Conservation (phyloP, 2,113 vertebrate species). For the Oreochromis aureus region DNA sequence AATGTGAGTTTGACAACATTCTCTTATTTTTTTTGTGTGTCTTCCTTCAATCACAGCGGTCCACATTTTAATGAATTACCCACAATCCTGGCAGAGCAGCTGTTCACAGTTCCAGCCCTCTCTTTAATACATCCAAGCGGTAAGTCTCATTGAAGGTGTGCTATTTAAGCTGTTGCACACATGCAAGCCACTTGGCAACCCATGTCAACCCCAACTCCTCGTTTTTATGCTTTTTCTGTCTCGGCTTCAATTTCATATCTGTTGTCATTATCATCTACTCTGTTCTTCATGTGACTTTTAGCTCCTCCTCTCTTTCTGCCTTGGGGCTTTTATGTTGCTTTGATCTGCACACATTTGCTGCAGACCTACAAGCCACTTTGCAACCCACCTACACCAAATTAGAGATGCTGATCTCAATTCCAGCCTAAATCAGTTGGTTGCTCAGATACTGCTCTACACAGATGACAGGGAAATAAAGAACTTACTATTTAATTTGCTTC, state of each 20-base stretch:
- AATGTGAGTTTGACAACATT: neutral
- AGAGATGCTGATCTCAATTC: neutral
- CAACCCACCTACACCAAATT: neutral
- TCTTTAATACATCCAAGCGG: neutral
- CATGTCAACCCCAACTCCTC: neutral
- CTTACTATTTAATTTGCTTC: neutral
- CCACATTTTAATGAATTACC: neutral
- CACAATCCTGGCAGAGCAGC: neutral
- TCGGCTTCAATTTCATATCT: neutral
- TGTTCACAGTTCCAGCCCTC: neutral
- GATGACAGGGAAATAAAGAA: neutral
- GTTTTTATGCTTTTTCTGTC: neutral
- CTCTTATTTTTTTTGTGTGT: neutral
- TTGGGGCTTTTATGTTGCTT: neutral
- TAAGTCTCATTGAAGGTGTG: neutral
- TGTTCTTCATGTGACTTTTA: neutral
- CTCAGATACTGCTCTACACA: neutral
- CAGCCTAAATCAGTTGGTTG: neutral
- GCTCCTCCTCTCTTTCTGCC: neutral
- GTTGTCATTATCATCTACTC: neutral
- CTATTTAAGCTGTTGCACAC: neutral
- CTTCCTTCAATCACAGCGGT: neutral
- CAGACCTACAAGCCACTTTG: neutral
- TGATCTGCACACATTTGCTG: neutral
- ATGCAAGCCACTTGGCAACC: neutral